Base-by-base conservation (phyloP, 2,888 invertebrate species). In the Eucera pruinosa region DNA sequence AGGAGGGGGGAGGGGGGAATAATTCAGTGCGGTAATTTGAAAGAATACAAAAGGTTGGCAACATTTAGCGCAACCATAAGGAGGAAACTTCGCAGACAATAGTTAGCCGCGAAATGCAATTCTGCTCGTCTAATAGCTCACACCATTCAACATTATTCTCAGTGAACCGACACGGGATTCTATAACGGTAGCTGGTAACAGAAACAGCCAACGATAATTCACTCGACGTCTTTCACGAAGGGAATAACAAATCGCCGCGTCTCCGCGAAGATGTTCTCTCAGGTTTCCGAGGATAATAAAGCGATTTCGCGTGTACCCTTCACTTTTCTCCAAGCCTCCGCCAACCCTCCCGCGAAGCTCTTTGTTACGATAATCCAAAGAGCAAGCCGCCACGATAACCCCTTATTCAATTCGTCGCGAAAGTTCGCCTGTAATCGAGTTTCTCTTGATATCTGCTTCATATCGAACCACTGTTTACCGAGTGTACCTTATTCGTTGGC, bases 171-270 rank as follows among this genome's bases (percentile, higher is more conserved):
- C n/a, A n/a, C 33, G 5, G 6, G 25, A 4, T 48, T 61, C 48
- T 18, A 23, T 25, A 48, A 55, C n/a, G 6, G 7, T 7, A 13
- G 23, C n/a, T n/a, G 3, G 11, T 9, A n/a, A n/a, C n/a, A n/a
- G 61, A 36, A 48, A 23, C n/a, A 36, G 33, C n/a, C 11, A 18
- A 15, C n/a, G 15, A 61, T 48, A 48, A 61, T 61, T 48, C 47
- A 36, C 3, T 23, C 23, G 20, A 43, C 23, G 43, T 18, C 48
- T 48, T 4, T n/a, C 47, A 23, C 61, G 47, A 33, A 23, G 11
- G 61, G 61, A 33, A 36, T 36, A 48, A 36, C 33, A 48, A 36
- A 47, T 47, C 47, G 47, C 1, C 23, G 15, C 48, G 25, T 2
- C 13, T n/a, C 33, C 33, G n/a, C 33, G 33, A 23, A 47, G 2